A percentile compares a stretch with the other conserved stretches of the same genome.
Evolutionary conservation across 2,113 vertebrate genomes (phyloP).

Genomic region (Sturnira hondurensis): DNA sequence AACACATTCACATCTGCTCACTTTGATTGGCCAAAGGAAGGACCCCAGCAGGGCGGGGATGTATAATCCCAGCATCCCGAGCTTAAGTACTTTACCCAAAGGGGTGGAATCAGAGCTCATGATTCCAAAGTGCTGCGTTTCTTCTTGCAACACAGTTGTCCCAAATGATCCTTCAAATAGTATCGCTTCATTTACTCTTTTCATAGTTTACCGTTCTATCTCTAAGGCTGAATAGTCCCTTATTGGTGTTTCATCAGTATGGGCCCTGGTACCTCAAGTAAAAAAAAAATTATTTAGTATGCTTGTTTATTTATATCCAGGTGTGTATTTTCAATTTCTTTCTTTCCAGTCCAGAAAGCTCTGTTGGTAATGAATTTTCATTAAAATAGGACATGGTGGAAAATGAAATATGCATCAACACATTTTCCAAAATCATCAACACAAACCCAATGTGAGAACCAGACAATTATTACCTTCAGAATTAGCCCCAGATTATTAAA

Average conservation of each 20-base stretch:
- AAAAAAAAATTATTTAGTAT: not conserved
- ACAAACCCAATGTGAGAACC: slow-evolving; percentile 49
- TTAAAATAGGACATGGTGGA: slow-evolving; percentile 44
- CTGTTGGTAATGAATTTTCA: slow-evolving; percentile 59
- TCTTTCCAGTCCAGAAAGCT: slow-evolving; percentile 51
- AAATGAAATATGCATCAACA: slow-evolving; percentile 53
- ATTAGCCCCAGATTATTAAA: slow-evolving; percentile 34
- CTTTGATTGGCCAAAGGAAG: not conserved
- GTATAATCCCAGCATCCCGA: not conserved
- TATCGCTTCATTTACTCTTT: not conserved
- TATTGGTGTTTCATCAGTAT: slow-evolving; percentile 11
- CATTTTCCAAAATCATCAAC: slow-evolving; percentile 66
- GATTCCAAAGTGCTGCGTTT: not conserved
- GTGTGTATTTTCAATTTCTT: slow-evolving; percentile 33
- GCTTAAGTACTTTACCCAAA: not conserved
- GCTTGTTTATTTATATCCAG: slow-evolving; percentile 24
- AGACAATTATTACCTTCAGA: slow-evolving; percentile 45
- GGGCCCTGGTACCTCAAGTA: not conserved
- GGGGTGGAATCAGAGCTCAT: not conserved
- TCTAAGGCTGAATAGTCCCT: not conserved
- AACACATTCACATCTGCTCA: not conserved
- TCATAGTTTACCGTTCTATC: not conserved
- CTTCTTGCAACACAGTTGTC: not conserved
- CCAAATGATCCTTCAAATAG: not conserved
- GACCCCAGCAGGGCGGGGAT: not conserved